Conservation (phyloP, 2,888 invertebrate genomes). For the Hyppa rectilinea region DNA sequence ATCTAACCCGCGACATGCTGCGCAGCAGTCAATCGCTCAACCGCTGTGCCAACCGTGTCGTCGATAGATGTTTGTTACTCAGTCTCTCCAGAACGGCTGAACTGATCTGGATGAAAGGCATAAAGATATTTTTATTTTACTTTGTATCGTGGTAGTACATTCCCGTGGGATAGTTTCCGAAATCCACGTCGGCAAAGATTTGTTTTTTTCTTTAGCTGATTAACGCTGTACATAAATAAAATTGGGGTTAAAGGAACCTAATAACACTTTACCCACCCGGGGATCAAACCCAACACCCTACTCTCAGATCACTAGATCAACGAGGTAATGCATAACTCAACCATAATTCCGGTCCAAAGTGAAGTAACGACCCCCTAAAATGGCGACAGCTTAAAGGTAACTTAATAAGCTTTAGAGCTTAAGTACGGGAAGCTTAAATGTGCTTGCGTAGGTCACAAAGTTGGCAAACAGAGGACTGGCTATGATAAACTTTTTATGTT, state of each 20-base stretch:
- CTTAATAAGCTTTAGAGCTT: conserved; percentile 59
- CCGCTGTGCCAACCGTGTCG: too few relatives aligned
- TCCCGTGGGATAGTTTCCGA: too few relatives aligned
- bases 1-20: too few relatives aligned
- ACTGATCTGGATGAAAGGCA: too few relatives aligned
- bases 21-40: too few relatives aligned
- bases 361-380: conserved; percentile 27
- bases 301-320: conserved; percentile 27
- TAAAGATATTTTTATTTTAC: too few relatives aligned
- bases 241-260: background rate
- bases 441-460: conserved; percentile 50
- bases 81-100: too few relatives aligned
- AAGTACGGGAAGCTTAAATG: conserved; percentile 41
- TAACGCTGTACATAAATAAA: too few relatives aligned
- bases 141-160: too few relatives aligned
- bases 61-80: too few relatives aligned
- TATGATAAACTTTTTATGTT: conserved; percentile 36
- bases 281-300: conserved; percentile 5
- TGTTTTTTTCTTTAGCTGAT: too few relatives aligned
- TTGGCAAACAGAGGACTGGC: conserved; percentile 36
- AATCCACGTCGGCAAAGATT: too few relatives aligned
- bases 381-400: conserved; percentile 61
- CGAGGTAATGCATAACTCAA: conserved; percentile 24
- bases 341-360: conserved; percentile 22
- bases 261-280: background rate